A percentile compares a stretch with the other conserved stretches of the same genome.
These are phyloP conservation scores for Sericinus montela DNA, from an alignment of 2,888 invertebrate genomes.

Conservation along the genomic window DNA sequence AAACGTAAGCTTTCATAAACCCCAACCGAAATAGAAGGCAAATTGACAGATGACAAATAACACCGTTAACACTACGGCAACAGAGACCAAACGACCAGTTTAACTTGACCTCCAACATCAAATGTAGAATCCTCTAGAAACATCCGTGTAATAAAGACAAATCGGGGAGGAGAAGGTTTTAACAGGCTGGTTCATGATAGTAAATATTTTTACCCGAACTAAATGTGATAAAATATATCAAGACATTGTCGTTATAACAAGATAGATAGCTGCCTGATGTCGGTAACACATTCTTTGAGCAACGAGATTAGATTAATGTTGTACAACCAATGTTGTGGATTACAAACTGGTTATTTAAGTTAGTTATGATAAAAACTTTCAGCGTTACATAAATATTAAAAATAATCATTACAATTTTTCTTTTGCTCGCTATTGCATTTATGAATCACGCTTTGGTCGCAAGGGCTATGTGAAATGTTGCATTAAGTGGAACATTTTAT, in stretches of 20 bases:
- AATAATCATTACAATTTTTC: no score
- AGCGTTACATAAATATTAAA: no score
- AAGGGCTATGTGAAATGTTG: no score
- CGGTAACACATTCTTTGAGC: conserved; percentile 53
- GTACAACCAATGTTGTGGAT: conserved; percentile 33
- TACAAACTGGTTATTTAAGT: no score
- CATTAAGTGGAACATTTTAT: no score
- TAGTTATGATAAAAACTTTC: no score
- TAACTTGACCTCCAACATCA: conserved; percentile 32
- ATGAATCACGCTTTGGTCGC: no score
- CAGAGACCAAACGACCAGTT: conserved; percentile 41
- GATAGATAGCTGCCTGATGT: conserved; percentile 62
- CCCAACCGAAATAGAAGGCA: conserved; percentile 71
- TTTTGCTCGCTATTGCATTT: no score
- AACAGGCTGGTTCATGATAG: conserved; percentile 39
- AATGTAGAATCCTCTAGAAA: conserved; percentile 14
- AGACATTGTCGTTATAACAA: conserved; percentile 75
- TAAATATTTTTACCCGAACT: conserved; percentile 69
- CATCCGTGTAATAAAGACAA: conserved; percentile 6
- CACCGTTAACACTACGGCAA: conserved; percentile 70
- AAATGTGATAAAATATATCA: conserved; percentile 76
- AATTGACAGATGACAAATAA: conserved; percentile 79
- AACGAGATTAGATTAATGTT: conserved; percentile 55
- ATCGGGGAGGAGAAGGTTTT: conserved; percentile 36
- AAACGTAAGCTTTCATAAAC: conserved; percentile 67